phyloP scores from a whole-genome alignment of 1,140 invertebrate species.

The Penaeus vannamei region DNA sequence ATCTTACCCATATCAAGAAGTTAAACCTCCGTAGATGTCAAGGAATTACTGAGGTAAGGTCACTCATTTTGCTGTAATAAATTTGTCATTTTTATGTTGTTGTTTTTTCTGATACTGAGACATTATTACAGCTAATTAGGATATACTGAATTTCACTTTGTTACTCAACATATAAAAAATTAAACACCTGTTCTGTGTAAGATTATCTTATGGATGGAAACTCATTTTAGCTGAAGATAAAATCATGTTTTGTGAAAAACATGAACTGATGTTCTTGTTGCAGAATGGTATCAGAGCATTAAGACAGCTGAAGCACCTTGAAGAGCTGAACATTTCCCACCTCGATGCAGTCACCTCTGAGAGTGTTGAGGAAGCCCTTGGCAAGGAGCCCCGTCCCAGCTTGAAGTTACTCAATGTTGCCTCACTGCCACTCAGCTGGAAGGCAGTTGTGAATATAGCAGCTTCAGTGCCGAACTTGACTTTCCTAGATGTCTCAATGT shows the following conservation, averaged over 20 bases:
- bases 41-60: slow-evolving; percentile 76
- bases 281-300: slow-evolving; percentile 74
- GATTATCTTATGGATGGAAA: neutral
- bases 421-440: slow-evolving; percentile 77
- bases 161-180: no score
- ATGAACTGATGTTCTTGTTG: neutral
- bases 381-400: slow-evolving; percentile 65
- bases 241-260: neutral
- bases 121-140: neutral
- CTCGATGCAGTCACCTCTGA: slow-evolving; percentile 78
- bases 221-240: neutral
- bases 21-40: slow-evolving; percentile 77
- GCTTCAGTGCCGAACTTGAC: slow-evolving; percentile 76
- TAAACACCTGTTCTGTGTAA: no score
- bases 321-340: slow-evolving; percentile 78
- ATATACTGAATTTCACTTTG: no score
- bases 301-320: slow-evolving; percentile 75
- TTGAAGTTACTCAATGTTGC: slow-evolving; percentile 77
- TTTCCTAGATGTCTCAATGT: slow-evolving; percentile 79
- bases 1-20: slow-evolving; percentile 75
- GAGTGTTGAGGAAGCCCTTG: slow-evolving; percentile 74
- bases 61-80: neutral
- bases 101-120: neutral
- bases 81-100: neutral
- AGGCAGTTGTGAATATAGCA: slow-evolving; percentile 75